These are phyloP conservation scores for Pluvianellus socialis DNA, from an alignment of 2,113 vertebrate genomes.

Conservation along the genomic window DNA sequence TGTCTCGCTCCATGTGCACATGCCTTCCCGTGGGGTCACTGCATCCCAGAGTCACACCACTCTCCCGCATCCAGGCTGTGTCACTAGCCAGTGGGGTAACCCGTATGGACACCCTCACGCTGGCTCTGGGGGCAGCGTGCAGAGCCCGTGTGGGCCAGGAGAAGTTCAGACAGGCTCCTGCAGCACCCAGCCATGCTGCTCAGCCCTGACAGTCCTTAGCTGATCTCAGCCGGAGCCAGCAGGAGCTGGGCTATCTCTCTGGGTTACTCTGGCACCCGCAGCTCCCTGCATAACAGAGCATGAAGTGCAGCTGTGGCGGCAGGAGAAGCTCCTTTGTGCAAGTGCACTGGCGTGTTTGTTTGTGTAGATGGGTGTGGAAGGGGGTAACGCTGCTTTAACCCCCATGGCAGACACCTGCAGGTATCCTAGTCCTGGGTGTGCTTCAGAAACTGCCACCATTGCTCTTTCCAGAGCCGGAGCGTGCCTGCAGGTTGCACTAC, in stretches of 20 bases:
- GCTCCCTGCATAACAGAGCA: constrained; percentile 41
- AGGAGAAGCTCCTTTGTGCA: constrained; percentile 56
- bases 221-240: neutral
- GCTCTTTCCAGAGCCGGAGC: neutral
- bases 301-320: neutral
- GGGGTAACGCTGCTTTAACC: neutral
- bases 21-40: neutral
- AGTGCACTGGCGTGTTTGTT: constrained; percentile 58
- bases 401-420: neutral
- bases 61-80: neutral
- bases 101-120: fast-evolving
- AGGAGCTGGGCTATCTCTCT: neutral
- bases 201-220: neutral
- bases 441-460: neutral
- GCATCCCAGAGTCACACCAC: neutral
- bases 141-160: neutral
- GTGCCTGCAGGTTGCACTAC: neutral
- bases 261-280: neutral
- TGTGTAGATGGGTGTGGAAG: constrained; percentile 24
- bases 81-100: neutral
- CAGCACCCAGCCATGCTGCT: fast-evolving
- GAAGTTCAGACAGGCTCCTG: neutral
- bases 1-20: neutral
- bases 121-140: neutral
- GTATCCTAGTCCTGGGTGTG: neutral